phyloP scores from a whole-genome alignment of 1,140 invertebrate genomes.

The Conus ventricosus region DNA sequence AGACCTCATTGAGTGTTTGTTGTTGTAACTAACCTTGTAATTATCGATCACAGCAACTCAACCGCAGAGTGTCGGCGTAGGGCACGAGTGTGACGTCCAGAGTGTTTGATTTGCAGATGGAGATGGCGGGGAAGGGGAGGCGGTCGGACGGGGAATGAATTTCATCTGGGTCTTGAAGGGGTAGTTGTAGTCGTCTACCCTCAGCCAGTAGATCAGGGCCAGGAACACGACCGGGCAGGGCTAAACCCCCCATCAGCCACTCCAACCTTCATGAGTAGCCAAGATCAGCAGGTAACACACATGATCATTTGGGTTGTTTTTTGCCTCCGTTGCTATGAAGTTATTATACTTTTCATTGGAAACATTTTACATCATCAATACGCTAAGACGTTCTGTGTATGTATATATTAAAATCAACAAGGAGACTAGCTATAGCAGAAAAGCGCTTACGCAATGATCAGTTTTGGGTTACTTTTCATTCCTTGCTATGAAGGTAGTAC shows the following conservation, averaged over 20 bases:
- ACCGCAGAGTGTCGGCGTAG: not conserved
- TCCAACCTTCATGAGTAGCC: not conserved
- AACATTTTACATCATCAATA: too few relatives aligned
- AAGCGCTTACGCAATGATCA: too few relatives aligned
- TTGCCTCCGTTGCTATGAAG: too few relatives aligned
- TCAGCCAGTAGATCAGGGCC: not conserved
- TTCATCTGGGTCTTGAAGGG: not conserved
- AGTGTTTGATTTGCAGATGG: conserved; percentile 14
- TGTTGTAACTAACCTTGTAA: not conserved
- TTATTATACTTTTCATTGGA: too few relatives aligned
- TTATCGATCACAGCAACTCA: not conserved
- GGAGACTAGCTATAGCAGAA: too few relatives aligned
- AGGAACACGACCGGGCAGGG: not conserved
- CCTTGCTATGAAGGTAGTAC: too few relatives aligned
- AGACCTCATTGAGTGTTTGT: too few relatives aligned
- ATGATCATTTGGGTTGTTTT: not conserved
- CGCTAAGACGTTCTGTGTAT: too few relatives aligned
- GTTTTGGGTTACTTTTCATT: too few relatives aligned
- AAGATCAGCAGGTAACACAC: not conserved
- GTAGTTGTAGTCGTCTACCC: not conserved
- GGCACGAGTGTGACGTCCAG: not conserved
- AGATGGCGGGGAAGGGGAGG: conserved; percentile 12
- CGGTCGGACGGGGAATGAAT: not conserved
- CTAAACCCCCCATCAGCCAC: not conserved
- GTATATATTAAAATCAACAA: too few relatives aligned